Conservation (phyloP, 2,888 invertebrate genomes). For the Rhagium mordax region DNA sequence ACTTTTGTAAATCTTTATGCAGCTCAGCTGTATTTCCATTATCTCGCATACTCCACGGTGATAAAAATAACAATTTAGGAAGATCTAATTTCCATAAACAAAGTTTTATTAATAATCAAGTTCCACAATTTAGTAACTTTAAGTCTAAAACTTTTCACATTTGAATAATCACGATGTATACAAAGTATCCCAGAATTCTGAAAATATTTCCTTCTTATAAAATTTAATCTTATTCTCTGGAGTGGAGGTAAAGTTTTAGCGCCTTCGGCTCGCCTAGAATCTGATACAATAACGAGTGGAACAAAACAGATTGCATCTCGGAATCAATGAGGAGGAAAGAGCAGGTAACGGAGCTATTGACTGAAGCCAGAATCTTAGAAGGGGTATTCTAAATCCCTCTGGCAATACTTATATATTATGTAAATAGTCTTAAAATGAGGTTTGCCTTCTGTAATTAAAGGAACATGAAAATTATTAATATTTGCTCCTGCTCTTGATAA, state of each 20-base stretch:
- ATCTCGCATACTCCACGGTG: neutral
- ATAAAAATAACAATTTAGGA: slow-evolving; percentile 24
- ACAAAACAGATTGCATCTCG: slow-evolving; percentile 50
- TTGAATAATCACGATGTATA: slow-evolving; percentile 56
- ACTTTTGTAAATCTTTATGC: neutral
- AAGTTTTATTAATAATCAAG: slow-evolving; percentile 58
- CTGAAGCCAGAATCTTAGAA: neutral
- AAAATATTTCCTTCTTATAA: slow-evolving; percentile 52
- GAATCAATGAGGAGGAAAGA: slow-evolving; percentile 39
- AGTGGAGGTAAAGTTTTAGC: slow-evolving; percentile 48
- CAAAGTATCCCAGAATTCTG: slow-evolving; percentile 49
- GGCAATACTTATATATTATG: neutral
- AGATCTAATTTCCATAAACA: slow-evolving; percentile 50
- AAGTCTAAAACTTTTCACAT: slow-evolving; percentile 55
- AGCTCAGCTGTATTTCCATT: slow-evolving; percentile 1
- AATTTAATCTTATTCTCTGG: slow-evolving; percentile 54
- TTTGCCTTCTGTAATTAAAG: neutral
- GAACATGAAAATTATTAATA: neutral
- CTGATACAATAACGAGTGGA: slow-evolving; percentile 49
- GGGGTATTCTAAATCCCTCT: neutral
- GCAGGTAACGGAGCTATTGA: neutral
- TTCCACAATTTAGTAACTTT: slow-evolving; percentile 55
- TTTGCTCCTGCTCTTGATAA: neutral
- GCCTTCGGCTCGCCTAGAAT: slow-evolving; percentile 43
- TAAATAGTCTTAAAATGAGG: neutral